Evolutionary conservation across 2,797 vertebrate species (phyloP).

Genomic region (Platalea minor): DNA sequence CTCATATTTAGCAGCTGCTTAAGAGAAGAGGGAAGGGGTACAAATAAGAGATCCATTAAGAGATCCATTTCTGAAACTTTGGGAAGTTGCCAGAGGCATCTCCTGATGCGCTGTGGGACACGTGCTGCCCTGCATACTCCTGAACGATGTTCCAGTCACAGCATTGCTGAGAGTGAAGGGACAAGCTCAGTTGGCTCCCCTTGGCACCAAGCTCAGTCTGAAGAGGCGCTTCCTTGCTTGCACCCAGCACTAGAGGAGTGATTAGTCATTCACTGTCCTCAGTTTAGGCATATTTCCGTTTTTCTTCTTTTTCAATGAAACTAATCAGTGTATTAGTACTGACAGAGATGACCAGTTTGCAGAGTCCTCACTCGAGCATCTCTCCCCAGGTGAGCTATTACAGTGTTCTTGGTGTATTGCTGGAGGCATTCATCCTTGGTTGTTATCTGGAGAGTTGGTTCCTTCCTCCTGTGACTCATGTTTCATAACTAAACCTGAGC

Average conservation of each 20-base stretch:
- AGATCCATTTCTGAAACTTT: not conserved
- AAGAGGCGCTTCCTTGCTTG: not conserved
- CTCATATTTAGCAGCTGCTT: not conserved
- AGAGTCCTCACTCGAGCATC: not conserved
- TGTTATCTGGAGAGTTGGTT: not conserved
- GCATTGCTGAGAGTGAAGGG: not conserved
- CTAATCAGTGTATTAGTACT: not conserved
- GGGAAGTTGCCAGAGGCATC: not conserved
- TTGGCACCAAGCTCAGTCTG: not conserved
- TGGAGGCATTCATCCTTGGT: not conserved
- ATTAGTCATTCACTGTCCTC: not conserved
- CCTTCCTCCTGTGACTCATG: not conserved
- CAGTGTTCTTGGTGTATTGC: not conserved
- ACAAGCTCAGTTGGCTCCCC: not conserved
- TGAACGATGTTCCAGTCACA: fast-evolving
- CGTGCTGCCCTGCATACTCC: fast-evolving
- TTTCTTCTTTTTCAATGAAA: not conserved
- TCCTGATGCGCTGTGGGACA: not conserved
- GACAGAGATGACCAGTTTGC: not conserved
- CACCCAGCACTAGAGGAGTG: not conserved
- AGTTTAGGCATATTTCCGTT: not conserved
- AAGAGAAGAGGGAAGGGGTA: not conserved
- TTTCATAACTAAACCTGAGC: not conserved
- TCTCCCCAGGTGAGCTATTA: not conserved
- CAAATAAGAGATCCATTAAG: not conserved